Base-by-base conservation (phyloP, 2,113 vertebrate species). In the Oncorhynchus nerka region DNA sequence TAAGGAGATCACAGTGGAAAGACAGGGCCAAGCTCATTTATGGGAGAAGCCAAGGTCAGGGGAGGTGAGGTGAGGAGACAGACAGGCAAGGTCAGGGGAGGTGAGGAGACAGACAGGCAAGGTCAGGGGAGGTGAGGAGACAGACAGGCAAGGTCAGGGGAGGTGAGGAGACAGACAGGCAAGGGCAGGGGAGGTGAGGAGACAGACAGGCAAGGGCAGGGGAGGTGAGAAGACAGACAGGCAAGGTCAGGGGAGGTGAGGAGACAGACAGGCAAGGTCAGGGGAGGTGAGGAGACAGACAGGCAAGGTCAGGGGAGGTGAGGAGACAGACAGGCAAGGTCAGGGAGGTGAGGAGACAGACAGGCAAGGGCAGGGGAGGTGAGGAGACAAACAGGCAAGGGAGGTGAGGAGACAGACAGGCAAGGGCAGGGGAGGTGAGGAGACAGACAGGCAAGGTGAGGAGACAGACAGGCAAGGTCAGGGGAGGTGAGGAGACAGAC, bases 1-100 rank as follows among this genome's bases (percentile, higher is more conserved):
- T 2, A 22, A 74, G 51, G 61, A 79, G 81, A 48, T 57, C 16
- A 62, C n/a, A 62, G n/a, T 16, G 20, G 57, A 28, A 73, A 39
- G 3, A 68, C 45, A 62, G 5, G 12, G 19, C 61, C 68, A 75
- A 48, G 69, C 51, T n/a, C 73, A 72, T 9, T 19, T 13, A 64
- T 73, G 1, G 6, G n/a, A 66, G 24, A 28, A n/a, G 61, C 51
- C 51, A 32, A 72, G 51, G 45, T 32, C 62, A 69, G 64, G 6
- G 12, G 22, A 9, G 62, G 66, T 51, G 22, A 9, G 62, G 66
- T 51, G 22, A 34, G 51, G 71, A 79, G 12, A 55, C 49, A 55
- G 49, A 19, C 11, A 51, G 4, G 49, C 49, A 15, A 15, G 49
- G 49, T 1, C 49, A 55, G 12, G 48, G 16, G 15, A 20, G n/a